Conservation (phyloP, 2,888 invertebrate species). For the Himalopsyche anomala region DNA sequence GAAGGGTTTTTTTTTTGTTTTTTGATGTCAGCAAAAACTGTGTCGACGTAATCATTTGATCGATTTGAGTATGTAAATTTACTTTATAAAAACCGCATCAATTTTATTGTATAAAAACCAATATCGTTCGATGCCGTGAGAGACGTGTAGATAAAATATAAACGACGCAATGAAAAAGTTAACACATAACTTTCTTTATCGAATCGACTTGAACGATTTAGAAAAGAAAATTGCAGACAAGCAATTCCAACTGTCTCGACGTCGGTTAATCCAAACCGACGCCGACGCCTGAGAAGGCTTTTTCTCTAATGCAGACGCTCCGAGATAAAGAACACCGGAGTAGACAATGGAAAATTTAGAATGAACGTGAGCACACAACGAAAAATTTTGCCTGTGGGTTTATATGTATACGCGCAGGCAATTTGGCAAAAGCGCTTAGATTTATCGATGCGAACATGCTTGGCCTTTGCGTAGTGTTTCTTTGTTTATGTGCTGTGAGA, state of each 20-base stretch:
- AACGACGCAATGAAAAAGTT: not conserved
- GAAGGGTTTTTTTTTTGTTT: too few species aligned
- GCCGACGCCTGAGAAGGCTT: slow-evolving; percentile 8
- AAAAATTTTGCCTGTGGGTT: not conserved
- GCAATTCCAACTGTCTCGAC: slow-evolving; percentile 15
- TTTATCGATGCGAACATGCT: slow-evolving; percentile 2
- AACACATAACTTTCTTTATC: slow-evolving; percentile 24
- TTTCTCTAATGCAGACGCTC: slow-evolving; percentile 22
- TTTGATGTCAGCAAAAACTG: too few species aligned
- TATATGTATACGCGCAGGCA: not conserved
- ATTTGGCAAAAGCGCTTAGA: not conserved
- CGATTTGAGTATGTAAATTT: too few species aligned
- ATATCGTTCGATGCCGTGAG: not conserved
- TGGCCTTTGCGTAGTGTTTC: not conserved
- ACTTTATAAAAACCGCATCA: too few species aligned
- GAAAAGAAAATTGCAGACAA: slow-evolving; percentile 30
- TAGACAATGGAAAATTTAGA: slow-evolving; percentile 20
- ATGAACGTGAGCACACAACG: not conserved
- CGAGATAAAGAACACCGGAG: slow-evolving; percentile 5
- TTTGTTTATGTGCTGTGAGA: too few species aligned
- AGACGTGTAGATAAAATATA: not conserved
- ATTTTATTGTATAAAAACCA: too few species aligned
- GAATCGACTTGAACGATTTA: slow-evolving; percentile 25
- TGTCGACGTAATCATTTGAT: too few species aligned
- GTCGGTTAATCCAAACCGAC: slow-evolving; percentile 27